These are phyloP conservation scores for Euzophera pinguis DNA, from an alignment of 2,888 invertebrate species.

Conservation along the genomic window DNA sequence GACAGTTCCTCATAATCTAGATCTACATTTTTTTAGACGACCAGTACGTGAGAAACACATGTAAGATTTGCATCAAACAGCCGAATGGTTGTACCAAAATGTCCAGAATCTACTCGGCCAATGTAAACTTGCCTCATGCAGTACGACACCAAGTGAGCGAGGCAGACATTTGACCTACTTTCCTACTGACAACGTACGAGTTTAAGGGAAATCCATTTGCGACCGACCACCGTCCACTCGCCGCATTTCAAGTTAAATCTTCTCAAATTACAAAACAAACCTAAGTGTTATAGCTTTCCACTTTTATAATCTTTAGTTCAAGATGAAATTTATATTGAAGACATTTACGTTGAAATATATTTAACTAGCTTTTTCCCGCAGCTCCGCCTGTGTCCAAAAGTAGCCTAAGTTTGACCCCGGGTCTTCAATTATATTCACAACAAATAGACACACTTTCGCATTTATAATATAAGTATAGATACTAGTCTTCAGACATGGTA, in stretches of 20 bases:
- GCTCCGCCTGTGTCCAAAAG: no score
- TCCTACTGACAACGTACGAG: constrained; percentile 48
- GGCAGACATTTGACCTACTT: constrained; percentile 64
- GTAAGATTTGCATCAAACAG: no score
- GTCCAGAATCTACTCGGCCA: neutral
- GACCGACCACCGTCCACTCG: constrained; percentile 35
- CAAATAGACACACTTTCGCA: no score
- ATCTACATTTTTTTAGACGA: no score
- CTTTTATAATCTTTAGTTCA: neutral
- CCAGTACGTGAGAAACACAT: no score
- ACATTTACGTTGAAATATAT: neutral
- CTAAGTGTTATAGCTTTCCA: neutral
- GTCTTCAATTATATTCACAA: no score
- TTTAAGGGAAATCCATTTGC: constrained; percentile 60
- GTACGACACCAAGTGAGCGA: constrained; percentile 23
- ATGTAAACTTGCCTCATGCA: neutral
- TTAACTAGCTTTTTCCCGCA: no score
- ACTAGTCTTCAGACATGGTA: no score
- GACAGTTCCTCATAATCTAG: no score
- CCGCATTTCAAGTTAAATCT: constrained; percentile 33
- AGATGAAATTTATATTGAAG: neutral
- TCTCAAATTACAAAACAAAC: constrained; percentile 21
- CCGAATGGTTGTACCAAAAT: neutral
- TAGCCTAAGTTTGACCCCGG: no score
- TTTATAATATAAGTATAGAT: no score